Conservation (phyloP, 2,113 vertebrate species). For the Pelmatolapia mariae region DNA sequence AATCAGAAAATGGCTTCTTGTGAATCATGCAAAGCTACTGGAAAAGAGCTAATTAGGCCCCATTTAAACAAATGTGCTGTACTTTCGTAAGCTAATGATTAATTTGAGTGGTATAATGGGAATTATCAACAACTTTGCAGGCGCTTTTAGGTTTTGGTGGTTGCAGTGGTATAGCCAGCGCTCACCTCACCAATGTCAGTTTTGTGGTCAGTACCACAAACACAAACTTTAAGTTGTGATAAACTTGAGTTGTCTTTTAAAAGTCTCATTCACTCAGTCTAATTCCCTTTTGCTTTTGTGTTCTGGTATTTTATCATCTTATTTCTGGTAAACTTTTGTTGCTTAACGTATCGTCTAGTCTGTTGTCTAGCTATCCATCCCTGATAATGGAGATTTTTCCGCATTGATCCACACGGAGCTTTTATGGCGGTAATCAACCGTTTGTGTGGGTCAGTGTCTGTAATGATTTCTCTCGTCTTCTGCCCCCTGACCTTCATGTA, state of each 20-base stretch:
- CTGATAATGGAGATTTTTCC: constrained; percentile 45
- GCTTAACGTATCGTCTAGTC: background rate
- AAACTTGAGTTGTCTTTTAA: background rate
- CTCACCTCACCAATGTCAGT: background rate
- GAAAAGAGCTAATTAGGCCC: background rate
- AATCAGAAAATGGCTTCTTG: background rate
- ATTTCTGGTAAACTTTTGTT: background rate
- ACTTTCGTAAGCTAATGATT: background rate
- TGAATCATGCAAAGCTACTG: background rate
- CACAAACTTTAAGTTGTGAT: background rate
- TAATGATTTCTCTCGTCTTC: constrained; percentile 36
- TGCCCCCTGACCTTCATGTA: constrained; percentile 66
- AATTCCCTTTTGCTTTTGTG: background rate
- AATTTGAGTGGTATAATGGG: background rate
- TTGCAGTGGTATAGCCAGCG: background rate
- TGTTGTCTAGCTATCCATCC: background rate
- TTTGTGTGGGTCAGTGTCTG: constrained; percentile 61
- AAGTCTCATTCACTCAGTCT: background rate
- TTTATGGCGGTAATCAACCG: constrained; percentile 35
- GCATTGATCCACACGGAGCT: constrained; percentile 13
- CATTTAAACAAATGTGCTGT: background rate
- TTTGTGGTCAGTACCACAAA: background rate
- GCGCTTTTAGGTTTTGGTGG: background rate
- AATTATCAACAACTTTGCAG: background rate
- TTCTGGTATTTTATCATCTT: background rate